These are phyloP conservation scores for Eulemur albifrons DNA, from an alignment of 2,797 vertebrate genomes.

Conservation along the genomic window DNA sequence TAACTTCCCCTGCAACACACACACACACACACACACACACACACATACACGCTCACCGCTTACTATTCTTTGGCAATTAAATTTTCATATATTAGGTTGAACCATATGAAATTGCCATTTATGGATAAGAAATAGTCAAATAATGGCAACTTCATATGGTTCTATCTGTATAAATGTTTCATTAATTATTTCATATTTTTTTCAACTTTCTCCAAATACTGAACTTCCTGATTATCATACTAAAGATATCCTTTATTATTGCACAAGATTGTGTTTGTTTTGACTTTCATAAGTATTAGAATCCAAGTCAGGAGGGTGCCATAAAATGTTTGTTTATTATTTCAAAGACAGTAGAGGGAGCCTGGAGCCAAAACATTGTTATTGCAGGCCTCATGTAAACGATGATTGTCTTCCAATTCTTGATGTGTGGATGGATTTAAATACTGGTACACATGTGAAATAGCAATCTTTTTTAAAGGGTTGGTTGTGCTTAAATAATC, in stretches of 20 bases:
- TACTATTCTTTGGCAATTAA: slow-evolving; percentile 19
- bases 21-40: neutral
- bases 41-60: neutral
- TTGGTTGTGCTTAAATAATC: slow-evolving; percentile 7
- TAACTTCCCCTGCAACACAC: neutral
- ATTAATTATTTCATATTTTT: slow-evolving; percentile 11
- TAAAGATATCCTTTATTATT: slow-evolving; percentile 41
- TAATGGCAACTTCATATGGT: neutral
- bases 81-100: slow-evolving; percentile 19
- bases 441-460: neutral
- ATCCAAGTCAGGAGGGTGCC: neutral
- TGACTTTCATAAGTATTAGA: slow-evolving; percentile 14
- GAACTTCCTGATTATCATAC: slow-evolving; percentile 42
- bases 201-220: slow-evolving; percentile 42
- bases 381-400: neutral
- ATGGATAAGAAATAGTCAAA: neutral
- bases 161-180: neutral
- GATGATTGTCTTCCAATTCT: slow-evolving; percentile 37
- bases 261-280: neutral
- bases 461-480: neutral
- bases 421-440: slow-evolving; percentile 25
- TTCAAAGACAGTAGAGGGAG: slow-evolving; percentile 77
- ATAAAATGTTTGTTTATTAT: slow-evolving; percentile 59
- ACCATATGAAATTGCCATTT: neutral
- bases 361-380: slow-evolving; percentile 67